Evolutionary conservation across 2,888 invertebrate genomes (phyloP), one percentile per base, ranked within the genome.

Genomic region (Polydrusus pterygomalis): DNA sequence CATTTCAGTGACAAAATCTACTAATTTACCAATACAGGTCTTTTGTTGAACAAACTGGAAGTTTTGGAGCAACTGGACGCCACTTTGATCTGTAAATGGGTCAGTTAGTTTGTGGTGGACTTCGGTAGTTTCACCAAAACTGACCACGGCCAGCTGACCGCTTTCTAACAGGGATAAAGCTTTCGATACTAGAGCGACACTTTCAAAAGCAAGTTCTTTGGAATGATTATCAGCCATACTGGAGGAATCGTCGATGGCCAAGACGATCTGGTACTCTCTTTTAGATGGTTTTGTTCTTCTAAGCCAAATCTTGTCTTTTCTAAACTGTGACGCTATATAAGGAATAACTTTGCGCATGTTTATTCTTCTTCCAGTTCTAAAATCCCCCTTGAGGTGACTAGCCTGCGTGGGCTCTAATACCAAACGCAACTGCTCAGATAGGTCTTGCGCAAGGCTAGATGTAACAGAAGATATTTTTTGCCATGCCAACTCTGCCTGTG

Each of bases 281-380:
- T 97, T 96, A 0, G 96, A 97, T 0, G 98, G 97, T 86, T 97
- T 97, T 0, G 97, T 98, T 70, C 99, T 90, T 13, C 99, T 90
- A 83, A 99, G 86, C 99, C 99, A 99, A 84, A 99, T 99, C 87
- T 98, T 98, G 87, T 99, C 99, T 87, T 99, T 99, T 56, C 99
- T 92, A 89, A 98, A 99, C 87, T 99, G 96, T 77, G 98, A 98
- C 17, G 99, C 99, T 80, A 99, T 97, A 89, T 99, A 99, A 0
- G 99, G 97, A 84, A 99, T 98, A 70, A 99, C 95, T 86, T 96
- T 96, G 58, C 98, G 92, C 99, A 99, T 99, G 88, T 99, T 99
- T 67, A 99, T 95, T 8, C 99, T 92, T 77, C 97, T 95, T 0
- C 99, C 99, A 0, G 97, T 98, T 67, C 98, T 91, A 87, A 96